Base-by-base conservation (phyloP, 2,113 vertebrate species). In the Mola mola region DNA sequence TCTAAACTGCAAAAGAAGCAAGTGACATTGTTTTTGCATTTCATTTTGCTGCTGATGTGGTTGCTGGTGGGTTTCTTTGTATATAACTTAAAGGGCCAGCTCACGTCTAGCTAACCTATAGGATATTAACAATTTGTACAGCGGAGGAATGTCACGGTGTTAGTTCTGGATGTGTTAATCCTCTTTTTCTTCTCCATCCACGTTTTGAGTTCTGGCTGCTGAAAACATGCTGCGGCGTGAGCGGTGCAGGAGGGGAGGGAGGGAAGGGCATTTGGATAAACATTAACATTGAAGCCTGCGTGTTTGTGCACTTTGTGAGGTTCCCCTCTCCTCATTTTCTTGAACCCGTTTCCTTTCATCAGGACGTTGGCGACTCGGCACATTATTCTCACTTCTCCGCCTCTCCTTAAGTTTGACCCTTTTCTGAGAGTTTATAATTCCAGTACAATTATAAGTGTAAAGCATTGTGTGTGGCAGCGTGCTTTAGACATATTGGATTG, bases 61-160 rank as follows among this genome's bases (percentile, higher is more conserved):
- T 94, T 93, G 77, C 77, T 75, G 79, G 83, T 74, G 75, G 66
- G 55, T 92, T 93, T 91, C 89, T 94, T 92, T 95, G 93, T 95
- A 94, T 89, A 94, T 95, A 95, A 92, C 90, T 93, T 90, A 90
- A 70, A 94, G 67, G 63, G 91, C 92, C 92, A 91, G 93, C 93
- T 94, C 90, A 89, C 84, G 81, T 92, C 94, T 87, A 72, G 93
- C 92, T 93, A 74, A 87, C 78, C 51, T 93, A 90, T 92, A 94
- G 89, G 93, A 92, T 88, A 92, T 94, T 91, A 93, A 93, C 94
- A 91, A 93, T 94, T 92, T 95, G 94, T 95, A 94, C 94, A 95
- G 94, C 93, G 86, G 93, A 94, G 92, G 94, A 96, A 95, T 94
- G 94, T 95, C 93, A 90, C 91, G 92, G 92, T 93, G 92, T 93